phyloP scores from a whole-genome alignment of 1,140 invertebrate genomes.

The Drosophila pachea region DNA sequence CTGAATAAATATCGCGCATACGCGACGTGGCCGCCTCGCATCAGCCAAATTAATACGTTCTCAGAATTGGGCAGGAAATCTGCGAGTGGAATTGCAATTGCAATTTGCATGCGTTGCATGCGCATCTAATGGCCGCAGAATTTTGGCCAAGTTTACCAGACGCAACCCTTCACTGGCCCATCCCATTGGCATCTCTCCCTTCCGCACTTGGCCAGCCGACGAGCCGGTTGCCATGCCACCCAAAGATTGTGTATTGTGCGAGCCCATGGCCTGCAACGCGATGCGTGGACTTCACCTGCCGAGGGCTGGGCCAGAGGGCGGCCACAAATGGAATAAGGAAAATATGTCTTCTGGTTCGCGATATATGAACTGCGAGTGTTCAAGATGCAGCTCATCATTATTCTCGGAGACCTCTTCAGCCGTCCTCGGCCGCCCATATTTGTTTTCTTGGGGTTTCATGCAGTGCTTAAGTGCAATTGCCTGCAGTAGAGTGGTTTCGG shows the following conservation, averaged over 20 bases:
- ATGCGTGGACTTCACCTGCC: too few species aligned
- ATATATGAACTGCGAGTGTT: too few species aligned
- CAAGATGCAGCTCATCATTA: too few species aligned
- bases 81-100: conserved; percentile 34
- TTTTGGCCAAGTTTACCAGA: conserved; percentile 41
- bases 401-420: too few species aligned
- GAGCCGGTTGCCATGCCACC: conserved; percentile 30
- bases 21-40: conserved; percentile 14
- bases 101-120: conserved; percentile 37
- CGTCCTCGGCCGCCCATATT: too few species aligned
- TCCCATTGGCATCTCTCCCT: conserved; percentile 7
- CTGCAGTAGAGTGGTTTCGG: conserved; percentile 4
- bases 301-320: too few species aligned
- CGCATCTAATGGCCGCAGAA: conserved; percentile 20
- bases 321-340: too few species aligned
- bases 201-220: conserved; percentile 18
- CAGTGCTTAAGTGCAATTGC: conserved; percentile 3
- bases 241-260: conserved; percentile 38
- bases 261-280: background rate
- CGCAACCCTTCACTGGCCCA: conserved; percentile 16
- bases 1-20: conserved; percentile 30
- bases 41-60: conserved; percentile 22
- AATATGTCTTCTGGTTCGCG: too few species aligned
- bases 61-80: conserved; percentile 16
- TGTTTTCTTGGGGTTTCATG: too few species aligned